phyloP scores from a whole-genome alignment of 2,888 invertebrate species.

The Drosophila leonis region DNA sequence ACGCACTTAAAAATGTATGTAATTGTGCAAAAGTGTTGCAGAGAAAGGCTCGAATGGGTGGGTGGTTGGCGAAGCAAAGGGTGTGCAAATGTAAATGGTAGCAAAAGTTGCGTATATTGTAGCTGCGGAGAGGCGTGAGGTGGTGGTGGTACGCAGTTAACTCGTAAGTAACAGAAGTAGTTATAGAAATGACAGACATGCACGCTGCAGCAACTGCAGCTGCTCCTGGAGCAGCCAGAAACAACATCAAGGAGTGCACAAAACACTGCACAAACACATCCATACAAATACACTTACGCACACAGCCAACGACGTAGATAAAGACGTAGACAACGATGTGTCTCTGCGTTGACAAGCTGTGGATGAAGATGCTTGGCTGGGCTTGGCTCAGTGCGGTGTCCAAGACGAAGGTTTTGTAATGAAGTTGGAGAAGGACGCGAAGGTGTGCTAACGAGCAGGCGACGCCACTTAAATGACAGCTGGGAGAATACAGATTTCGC shows the following conservation, averaged over 20 bases:
- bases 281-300: slow-evolving; percentile 3
- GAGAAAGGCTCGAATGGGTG: slow-evolving; percentile 14
- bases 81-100: slow-evolving; percentile 46
- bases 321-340: slow-evolving; percentile 50
- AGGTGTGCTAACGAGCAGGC: slow-evolving; percentile 75
- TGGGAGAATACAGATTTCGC: slow-evolving; percentile 48
- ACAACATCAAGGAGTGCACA: slow-evolving; percentile 25
- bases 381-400: slow-evolving; percentile 33
- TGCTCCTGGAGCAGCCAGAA: slow-evolving; percentile 29
- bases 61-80: neutral
- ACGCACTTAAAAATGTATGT: slow-evolving; percentile 82
- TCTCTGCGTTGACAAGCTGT: slow-evolving; percentile 56
- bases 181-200: slow-evolving; percentile 78
- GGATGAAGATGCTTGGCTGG: slow-evolving; percentile 56
- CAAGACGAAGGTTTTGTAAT: slow-evolving; percentile 24
- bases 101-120: slow-evolving; percentile 53
- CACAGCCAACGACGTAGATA: slow-evolving; percentile 33
- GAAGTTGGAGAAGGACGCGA: slow-evolving; percentile 21
- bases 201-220: slow-evolving; percentile 38
- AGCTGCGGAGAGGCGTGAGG: neutral
- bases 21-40: slow-evolving; percentile 79
- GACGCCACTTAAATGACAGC: slow-evolving; percentile 77
- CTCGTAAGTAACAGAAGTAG: slow-evolving; percentile 79
- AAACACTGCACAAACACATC: neutral
- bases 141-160: slow-evolving; percentile 58